A percentile compares a stretch with the other conserved stretches of the same genome.
Conservation (phyloP, 2,113 vertebrate genomes). For the Syngnathoides biaculeatus region DNA sequence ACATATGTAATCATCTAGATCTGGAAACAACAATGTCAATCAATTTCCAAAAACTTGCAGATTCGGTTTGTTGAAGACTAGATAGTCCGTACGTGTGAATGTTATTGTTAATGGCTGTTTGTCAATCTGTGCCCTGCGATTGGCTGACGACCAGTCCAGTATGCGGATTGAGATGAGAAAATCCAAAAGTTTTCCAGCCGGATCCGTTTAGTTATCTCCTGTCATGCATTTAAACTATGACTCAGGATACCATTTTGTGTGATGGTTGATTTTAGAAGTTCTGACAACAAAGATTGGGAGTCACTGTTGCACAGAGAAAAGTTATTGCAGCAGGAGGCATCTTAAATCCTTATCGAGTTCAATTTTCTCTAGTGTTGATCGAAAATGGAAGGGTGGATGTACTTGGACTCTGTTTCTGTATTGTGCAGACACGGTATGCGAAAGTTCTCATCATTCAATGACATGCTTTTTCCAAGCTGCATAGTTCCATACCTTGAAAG, state of each 20-base stretch:
- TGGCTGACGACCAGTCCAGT: no score
- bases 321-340: background rate
- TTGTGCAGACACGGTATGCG: background rate
- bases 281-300: background rate
- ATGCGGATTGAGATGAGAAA: background rate
- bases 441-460: background rate
- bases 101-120: no score
- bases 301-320: constrained; percentile 1
- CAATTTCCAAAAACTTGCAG: no score
- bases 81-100: no score
- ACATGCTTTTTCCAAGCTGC: background rate
- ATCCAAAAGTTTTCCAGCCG: background rate
- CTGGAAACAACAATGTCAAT: no score
- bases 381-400: background rate
- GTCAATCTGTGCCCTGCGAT: no score
- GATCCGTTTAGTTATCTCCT: background rate
- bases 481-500: background rate
- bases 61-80: no score
- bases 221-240: background rate
- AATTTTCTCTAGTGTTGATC: background rate
- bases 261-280: background rate
- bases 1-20: no score
- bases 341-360: background rate
- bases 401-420: background rate
- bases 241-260: background rate